These are phyloP conservation scores for Periophthalmodon schlosseri DNA, from an alignment of 2,113 vertebrate species.

Conservation along the genomic window DNA sequence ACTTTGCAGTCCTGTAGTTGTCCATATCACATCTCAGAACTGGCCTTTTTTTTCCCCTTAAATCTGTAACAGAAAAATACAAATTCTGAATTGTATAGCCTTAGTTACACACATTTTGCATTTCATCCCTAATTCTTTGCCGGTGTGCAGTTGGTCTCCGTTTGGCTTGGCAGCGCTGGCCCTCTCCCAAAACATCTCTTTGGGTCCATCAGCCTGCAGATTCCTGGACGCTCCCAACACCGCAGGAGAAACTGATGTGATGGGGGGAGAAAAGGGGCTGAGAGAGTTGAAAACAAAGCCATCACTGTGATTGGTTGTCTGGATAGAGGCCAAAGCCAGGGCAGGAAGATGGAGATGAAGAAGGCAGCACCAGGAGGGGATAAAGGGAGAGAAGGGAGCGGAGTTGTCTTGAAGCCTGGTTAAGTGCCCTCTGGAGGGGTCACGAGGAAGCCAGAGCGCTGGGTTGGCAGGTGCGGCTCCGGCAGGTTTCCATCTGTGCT, in stretches of 20 bases:
- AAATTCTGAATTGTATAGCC: no score
- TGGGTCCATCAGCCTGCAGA: conserved; percentile 54
- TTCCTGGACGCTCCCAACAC: conserved; percentile 70
- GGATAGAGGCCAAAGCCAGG: conserved; percentile 68
- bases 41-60: no score
- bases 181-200: conserved; percentile 66
- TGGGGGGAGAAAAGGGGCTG: conserved; percentile 26
- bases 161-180: conserved; percentile 53
- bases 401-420: conserved; percentile 52
- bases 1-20: no score
- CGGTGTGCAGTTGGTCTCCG: conserved; percentile 18
- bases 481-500: conserved; percentile 29
- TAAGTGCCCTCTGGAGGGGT: conserved; percentile 62
- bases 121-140: conserved; percentile 9
- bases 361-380: conserved; percentile 1
- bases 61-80: no score
- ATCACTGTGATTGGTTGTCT: conserved; percentile 76
- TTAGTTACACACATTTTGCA: conserved; percentile 7
- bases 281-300: conserved; percentile 71
- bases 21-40: no score
- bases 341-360: conserved; percentile 42
- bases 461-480: conserved; percentile 25
- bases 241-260: conserved; percentile 65
- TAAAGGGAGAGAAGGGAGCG: conserved; percentile 13
- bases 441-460: conserved; percentile 50